Base-by-base conservation (phyloP, 1,140 invertebrate species). In the Piezodorus guildinii region DNA sequence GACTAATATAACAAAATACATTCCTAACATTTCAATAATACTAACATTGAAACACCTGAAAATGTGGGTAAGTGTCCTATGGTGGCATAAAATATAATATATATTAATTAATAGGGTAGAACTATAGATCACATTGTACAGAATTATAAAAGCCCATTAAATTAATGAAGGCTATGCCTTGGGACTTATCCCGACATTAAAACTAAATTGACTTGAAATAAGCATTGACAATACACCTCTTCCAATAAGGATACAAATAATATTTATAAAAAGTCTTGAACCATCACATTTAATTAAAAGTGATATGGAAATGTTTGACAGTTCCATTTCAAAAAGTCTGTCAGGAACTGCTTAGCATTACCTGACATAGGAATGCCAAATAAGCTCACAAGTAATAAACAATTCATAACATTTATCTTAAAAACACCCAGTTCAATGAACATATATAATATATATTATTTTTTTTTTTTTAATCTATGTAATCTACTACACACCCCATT, bases 271-370 rank as follows among this genome's bases (percentile, higher is more conserved):
- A 49, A 49, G 46, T 49, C 52, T 56, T 56, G 52, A 56, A 23
- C 23, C 52, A 56, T 56, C 52, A 56, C 52, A 56, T 56, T 56
- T 6, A 56, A 56, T 56, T 16, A 56, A 23, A 56, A 56, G n/a
- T 21, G 52, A 56, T 56, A 56, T 56, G 52, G 52, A 56, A 56
- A 56, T 56, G 52, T 56, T 56, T 56, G 52, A 56, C 52, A 56
- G 15, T 56, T 56, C 52, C 52, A 56, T 56, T 56, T 23, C 23
- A 15, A 56, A 39, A 56, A 19, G 23, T 56, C 19, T 25, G 23
- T 56, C 52, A 56, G 52, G 52, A 25, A 25, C 15, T 23, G 52
- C 46, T 49, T 49, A 2, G 46, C 52, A 56, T 23, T 16, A 56
- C 52, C 52, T 56, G 52, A 56, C 23, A 56, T 23, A 56, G 52